Conservation (phyloP, 2,797 vertebrate genomes). For the Syncerus caffer region DNA sequence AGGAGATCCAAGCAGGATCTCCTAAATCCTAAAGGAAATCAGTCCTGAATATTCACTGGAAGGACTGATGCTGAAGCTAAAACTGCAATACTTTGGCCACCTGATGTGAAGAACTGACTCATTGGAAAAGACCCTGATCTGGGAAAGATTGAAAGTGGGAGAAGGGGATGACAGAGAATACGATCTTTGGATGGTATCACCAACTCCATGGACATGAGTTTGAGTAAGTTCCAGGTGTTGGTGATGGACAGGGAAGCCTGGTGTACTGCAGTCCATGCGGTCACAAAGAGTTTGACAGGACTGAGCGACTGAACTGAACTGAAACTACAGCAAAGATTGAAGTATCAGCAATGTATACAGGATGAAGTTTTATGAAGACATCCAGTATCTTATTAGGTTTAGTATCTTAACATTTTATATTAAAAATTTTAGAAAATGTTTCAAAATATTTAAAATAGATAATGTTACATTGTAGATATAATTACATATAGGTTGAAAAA, state of each 20-base stretch:
- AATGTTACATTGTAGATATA: background rate
- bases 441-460: background rate
- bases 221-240: background rate
- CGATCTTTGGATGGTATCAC: background rate
- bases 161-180: background rate
- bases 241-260: background rate
- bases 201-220: background rate
- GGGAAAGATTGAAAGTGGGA: background rate
- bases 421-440: background rate
- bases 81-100: background rate
- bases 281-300: background rate
- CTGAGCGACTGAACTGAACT: background rate
- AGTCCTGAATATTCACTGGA: background rate
- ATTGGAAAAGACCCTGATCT: background rate
- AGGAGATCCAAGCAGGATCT: background rate
- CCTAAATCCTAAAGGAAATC: background rate
- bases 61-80: background rate
- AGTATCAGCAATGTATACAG: background rate
- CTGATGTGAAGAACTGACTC: background rate
- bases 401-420: background rate
- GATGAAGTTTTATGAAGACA: background rate
- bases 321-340: conserved; percentile 46
- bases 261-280: fast-evolving
- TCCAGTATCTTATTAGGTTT: background rate
- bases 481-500: background rate